Conservation (phyloP, 37 sponge, comb jelly and placozoan species). For the Amphimedon queenslandica region DNA sequence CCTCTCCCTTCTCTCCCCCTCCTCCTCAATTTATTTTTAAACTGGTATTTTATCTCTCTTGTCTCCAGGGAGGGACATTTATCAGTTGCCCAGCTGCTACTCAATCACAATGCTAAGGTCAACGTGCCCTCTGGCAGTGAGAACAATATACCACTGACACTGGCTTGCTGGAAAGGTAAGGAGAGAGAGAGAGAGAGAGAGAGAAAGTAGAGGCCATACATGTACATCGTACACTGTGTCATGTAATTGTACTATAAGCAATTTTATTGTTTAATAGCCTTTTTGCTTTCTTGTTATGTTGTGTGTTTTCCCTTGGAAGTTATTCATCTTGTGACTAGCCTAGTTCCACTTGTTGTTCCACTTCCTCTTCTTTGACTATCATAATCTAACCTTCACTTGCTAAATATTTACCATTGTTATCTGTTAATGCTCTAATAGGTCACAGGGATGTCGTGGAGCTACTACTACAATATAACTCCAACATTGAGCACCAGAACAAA, state of each 20-base stretch:
- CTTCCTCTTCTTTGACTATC: background rate
- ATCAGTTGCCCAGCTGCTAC: constrained; percentile 78
- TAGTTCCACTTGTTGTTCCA: background rate
- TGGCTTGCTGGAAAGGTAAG: constrained; percentile 94
- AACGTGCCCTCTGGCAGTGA: constrained; percentile 94
- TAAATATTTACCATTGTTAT: too few species aligned
- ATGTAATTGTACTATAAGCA: too few species aligned
- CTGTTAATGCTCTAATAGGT: too few species aligned
- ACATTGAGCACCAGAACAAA: constrained; percentile 94
- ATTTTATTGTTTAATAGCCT: too few species aligned
- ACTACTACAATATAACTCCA: constrained; percentile 68
- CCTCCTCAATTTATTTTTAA: too few species aligned
- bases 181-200: too few species aligned
- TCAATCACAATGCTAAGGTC: constrained; percentile 74
- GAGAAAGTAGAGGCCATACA: background rate
- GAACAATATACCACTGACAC: constrained; percentile 95
- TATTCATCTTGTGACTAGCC: too few species aligned
- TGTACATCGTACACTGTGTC: too few species aligned
- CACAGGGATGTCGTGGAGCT: constrained; percentile 80
- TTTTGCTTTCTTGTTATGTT: too few species aligned
- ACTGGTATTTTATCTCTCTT: background rate
- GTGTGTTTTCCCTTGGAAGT: too few species aligned
- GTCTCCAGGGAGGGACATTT: constrained; percentile 43
- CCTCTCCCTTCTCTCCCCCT: too few species aligned
- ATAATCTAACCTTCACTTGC: too few species aligned